phyloP scores from a whole-genome alignment of 2,797 vertebrate genomes.

The Cyprinodon diabolis region DNA sequence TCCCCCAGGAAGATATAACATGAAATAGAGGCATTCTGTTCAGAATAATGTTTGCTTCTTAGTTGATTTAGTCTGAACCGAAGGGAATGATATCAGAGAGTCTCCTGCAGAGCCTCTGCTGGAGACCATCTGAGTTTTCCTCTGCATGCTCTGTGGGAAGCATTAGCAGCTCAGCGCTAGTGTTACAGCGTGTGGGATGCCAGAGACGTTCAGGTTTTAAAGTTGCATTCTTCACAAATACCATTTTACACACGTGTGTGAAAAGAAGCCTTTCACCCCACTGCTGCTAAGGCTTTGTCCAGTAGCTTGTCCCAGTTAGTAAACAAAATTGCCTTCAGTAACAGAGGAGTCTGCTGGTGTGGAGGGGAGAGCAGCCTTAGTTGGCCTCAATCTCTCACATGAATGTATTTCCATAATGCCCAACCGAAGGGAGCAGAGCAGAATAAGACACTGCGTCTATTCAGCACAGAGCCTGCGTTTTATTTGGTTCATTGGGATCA shows the following conservation, averaged over 20 bases:
- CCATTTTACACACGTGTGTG: background rate
- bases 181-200: background rate
- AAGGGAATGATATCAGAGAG: background rate
- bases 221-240: background rate
- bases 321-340: conserved; percentile 43
- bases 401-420: conserved; percentile 46
- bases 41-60: conserved; percentile 3
- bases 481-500: conserved; percentile 70
- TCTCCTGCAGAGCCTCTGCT: conserved; percentile 6
- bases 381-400: conserved; percentile 58
- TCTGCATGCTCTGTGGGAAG: background rate
- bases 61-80: background rate
- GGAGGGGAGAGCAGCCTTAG: conserved; percentile 58
- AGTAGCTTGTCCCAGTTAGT: conserved; percentile 23
- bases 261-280: conserved; percentile 8
- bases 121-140: background rate
- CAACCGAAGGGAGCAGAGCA: conserved; percentile 44
- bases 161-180: background rate
- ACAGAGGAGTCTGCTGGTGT: conserved; percentile 28
- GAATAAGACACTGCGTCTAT: conserved; percentile 52
- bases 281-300: conserved; percentile 39
- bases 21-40: conserved; percentile 7
- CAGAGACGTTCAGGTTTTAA: background rate
- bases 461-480: conserved; percentile 62
- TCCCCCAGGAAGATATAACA: background rate